These are phyloP conservation scores for Nothocercus julius DNA, from an alignment of 2,113 vertebrate species.

Conservation along the genomic window DNA sequence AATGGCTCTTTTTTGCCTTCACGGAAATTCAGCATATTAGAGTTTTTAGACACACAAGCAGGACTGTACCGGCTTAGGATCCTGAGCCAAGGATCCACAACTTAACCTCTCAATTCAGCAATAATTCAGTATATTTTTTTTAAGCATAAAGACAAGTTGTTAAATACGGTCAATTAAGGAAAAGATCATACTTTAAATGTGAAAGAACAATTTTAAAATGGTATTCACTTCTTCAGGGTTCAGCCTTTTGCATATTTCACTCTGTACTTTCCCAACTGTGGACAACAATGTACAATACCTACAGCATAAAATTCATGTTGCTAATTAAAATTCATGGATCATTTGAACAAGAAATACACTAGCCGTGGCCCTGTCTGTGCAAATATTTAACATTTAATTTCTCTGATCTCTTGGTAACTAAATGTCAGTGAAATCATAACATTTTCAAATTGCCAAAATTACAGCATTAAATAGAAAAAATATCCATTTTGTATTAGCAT, in stretches of 20 bases:
- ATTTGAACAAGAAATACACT: neutral
- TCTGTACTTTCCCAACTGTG: neutral
- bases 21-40: neutral
- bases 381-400: conserved; percentile 20
- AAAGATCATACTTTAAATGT: neutral
- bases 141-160: neutral
- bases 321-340: neutral
- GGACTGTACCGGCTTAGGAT: neutral
- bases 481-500: neutral
- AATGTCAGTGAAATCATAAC: neutral
- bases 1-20: neutral
- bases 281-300: neutral
- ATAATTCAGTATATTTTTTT: neutral
- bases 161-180: neutral
- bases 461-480: neutral
- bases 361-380: neutral
- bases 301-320: neutral
- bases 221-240: neutral
- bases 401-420: neutral
- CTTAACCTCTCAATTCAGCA: neutral
- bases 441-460: neutral
- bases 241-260: neutral
- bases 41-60: neutral
- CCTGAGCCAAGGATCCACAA: neutral
- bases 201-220: neutral